phyloP scores from a whole-genome alignment of 2,888 invertebrate genomes.

The Tortrix viridana region DNA sequence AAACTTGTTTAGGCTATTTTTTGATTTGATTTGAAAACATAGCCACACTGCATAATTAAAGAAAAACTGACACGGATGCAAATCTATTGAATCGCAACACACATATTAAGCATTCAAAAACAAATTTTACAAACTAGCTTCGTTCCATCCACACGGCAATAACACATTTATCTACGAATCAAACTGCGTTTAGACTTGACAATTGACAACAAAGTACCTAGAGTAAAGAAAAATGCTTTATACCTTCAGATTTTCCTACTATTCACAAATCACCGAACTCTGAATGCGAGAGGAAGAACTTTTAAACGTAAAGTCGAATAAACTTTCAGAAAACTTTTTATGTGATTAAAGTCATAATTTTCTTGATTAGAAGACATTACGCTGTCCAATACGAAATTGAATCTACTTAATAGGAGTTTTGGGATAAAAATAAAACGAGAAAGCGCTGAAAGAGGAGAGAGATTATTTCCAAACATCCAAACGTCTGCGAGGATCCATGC shows the following conservation, averaged over 20 bases:
- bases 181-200: constrained; percentile 58
- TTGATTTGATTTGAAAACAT: constrained; percentile 29
- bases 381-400: constrained; percentile 71
- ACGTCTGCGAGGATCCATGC: constrained; percentile 69
- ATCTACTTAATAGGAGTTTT: constrained; percentile 60
- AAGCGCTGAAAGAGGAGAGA: constrained; percentile 56
- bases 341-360: constrained; percentile 79
- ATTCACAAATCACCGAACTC: constrained; percentile 76
- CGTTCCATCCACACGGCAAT: constrained; percentile 38
- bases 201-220: constrained; percentile 59
- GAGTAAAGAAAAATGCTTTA: constrained; percentile 68
- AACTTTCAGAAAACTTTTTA: constrained; percentile 72
- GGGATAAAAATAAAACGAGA: constrained; percentile 49
- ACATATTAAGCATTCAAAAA: constrained; percentile 40
- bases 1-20: constrained; percentile 12
- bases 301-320: constrained; percentile 73
- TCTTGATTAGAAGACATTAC: constrained; percentile 73
- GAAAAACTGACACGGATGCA: constrained; percentile 36
- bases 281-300: constrained; percentile 71
- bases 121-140: constrained; percentile 13
- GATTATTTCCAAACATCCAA: constrained; percentile 55
- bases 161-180: constrained; percentile 50
- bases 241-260: constrained; percentile 71
- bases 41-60: constrained; percentile 28
- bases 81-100: constrained; percentile 42